Percentiles rank a stretch among this genome's conserved stretches.
Conservation (phyloP, 1,140 invertebrate genomes). For the Diabrotica undecimpunctata region DNA sequence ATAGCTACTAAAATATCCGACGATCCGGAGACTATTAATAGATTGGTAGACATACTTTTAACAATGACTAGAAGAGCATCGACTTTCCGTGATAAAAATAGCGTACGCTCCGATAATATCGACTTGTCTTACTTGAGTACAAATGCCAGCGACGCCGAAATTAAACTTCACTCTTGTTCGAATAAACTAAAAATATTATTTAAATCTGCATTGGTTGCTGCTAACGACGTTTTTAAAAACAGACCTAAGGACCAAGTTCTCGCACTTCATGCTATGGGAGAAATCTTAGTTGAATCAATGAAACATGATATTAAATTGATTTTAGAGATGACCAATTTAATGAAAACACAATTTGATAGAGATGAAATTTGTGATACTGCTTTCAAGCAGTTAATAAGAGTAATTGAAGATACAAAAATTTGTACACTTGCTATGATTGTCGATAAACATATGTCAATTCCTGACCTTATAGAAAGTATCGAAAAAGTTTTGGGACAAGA, state of each 20-base stretch:
- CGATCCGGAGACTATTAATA: slow-evolving; percentile 39
- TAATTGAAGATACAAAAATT: slow-evolving; percentile 38
- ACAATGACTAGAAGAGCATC: slow-evolving; percentile 40
- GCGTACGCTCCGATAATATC: slow-evolving; percentile 42
- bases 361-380: slow-evolving; percentile 37
- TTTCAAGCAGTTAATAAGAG: slow-evolving; percentile 39
- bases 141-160: slow-evolving; percentile 32
- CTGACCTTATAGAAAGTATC: slow-evolving; percentile 32
- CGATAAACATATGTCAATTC: slow-evolving; percentile 19
- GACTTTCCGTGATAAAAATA: slow-evolving; percentile 42
- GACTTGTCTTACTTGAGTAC: slow-evolving; percentile 30
- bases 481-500: slow-evolving; percentile 31
- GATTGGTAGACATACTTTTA: slow-evolving; percentile 42
- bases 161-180: slow-evolving; percentile 35
- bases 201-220: slow-evolving; percentile 42
- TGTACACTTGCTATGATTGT: slow-evolving; percentile 32
- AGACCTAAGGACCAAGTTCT: slow-evolving; percentile 43
- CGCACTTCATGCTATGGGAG: slow-evolving; percentile 38
- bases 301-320: slow-evolving; percentile 33
- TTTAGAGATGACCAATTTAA: slow-evolving; percentile 36
- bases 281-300: slow-evolving; percentile 34
- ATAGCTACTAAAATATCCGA: slow-evolving; percentile 39
- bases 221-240: slow-evolving; percentile 45
- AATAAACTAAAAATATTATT: slow-evolving; percentile 41
- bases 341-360: slow-evolving; percentile 38